Conservation (phyloP, 2,113 vertebrate genomes). For the Gopherus flavomarginatus region DNA sequence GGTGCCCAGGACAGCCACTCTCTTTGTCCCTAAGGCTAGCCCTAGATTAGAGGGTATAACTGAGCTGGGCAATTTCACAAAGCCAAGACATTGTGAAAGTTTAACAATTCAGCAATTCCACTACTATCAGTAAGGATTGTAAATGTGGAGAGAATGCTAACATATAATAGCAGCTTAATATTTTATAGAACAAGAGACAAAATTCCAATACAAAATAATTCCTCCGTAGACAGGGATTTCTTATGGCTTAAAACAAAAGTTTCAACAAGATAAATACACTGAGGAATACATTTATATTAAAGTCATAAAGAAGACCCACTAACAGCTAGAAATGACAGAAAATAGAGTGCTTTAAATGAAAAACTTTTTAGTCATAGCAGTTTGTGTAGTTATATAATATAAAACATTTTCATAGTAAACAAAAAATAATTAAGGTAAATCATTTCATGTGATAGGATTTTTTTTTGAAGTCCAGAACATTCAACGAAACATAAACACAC, state of each 20-base stretch:
- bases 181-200: background rate
- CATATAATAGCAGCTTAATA: background rate
- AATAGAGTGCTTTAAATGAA: slow-evolving; percentile 19
- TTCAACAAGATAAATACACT: background rate
- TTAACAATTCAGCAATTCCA: background rate
- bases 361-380: background rate
- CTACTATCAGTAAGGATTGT: background rate
- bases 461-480: background rate
- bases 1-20: background rate
- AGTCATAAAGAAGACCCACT: slow-evolving; percentile 53
- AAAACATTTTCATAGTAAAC: slow-evolving; percentile 33
- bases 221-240: slow-evolving; percentile 7
- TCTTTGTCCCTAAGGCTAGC: background rate
- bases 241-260: background rate
- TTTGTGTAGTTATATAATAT: background rate
- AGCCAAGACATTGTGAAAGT: background rate
- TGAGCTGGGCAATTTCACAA: background rate
- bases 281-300: slow-evolving; percentile 58
- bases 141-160: background rate
- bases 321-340: slow-evolving; percentile 24
- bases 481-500: background rate
- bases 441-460: background rate
- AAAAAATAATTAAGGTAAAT: slow-evolving; percentile 39
- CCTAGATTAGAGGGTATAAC: background rate
- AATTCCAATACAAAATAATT: slow-evolving; percentile 21